A percentile compares a stretch with the other conserved stretches of the same genome.
These are phyloP conservation scores for Meriones unguiculatus DNA, from an alignment of 2,113 vertebrate species.

Conservation along the genomic window DNA sequence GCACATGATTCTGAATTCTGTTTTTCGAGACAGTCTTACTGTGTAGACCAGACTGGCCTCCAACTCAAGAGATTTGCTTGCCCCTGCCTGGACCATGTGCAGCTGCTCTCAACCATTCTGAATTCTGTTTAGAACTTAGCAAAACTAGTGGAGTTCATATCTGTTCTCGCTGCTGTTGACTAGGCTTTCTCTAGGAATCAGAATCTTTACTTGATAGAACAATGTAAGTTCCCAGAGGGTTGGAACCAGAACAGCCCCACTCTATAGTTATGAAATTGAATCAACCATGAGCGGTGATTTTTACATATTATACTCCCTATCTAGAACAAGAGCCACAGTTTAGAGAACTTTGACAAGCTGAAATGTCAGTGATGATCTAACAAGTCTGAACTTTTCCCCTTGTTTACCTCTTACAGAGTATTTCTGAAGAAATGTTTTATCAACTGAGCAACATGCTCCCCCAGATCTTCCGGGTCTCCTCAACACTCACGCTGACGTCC, in stretches of 20 bases:
- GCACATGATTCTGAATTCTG: background rate
- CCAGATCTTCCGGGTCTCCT: conserved; percentile 99
- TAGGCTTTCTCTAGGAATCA: background rate
- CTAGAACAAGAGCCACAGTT: background rate
- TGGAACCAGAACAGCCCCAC: background rate
- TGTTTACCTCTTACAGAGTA: conserved; percentile 89
- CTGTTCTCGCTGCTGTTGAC: background rate
- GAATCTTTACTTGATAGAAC: background rate
- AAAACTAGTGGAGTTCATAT: background rate
- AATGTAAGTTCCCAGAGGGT: background rate
- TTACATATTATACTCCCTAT: background rate
- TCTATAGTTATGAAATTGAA: background rate
- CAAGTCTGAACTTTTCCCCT: conserved; percentile 2
- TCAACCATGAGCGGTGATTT: background rate
- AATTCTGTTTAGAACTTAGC: background rate
- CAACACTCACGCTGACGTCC: conserved; percentile 93
- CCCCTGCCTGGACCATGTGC: background rate
- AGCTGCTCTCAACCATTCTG: background rate
- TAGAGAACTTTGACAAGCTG: conserved; percentile 1
- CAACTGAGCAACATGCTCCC: conserved; percentile 99
- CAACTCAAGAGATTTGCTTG: background rate
- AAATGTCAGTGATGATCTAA: conserved; percentile 6
- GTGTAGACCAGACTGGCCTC: background rate
- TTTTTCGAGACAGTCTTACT: background rate
- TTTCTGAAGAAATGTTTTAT: conserved; percentile 99